These are phyloP conservation scores for Triops longicaudatus DNA, from an alignment of 1,140 invertebrate species.

Conservation along the genomic window DNA sequence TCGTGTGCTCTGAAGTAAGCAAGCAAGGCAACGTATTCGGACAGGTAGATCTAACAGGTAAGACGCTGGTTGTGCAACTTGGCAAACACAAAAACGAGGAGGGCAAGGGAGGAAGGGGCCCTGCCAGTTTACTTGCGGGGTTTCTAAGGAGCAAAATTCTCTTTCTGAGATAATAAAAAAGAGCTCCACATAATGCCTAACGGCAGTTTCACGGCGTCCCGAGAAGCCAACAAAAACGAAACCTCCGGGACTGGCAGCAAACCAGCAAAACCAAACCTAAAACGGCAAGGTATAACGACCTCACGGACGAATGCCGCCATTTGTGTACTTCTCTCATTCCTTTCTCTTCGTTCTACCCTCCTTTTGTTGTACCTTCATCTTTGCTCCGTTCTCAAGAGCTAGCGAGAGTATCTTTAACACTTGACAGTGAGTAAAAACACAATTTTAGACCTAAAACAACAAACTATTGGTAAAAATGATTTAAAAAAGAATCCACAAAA, in stretches of 20 bases:
- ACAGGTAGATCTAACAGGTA: slow-evolving; percentile 7
- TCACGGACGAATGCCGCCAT: not conserved
- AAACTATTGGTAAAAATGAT: too few species aligned
- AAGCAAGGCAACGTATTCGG: not conserved
- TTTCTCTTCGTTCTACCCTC: not conserved
- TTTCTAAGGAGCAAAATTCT: too few species aligned
- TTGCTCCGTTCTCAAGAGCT: too few species aligned
- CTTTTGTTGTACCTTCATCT: not conserved
- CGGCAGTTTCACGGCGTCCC: not conserved
- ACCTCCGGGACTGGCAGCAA: not conserved
- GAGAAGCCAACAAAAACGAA: not conserved
- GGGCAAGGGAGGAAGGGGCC: not conserved
- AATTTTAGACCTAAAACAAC: too few species aligned
- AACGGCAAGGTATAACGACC: slow-evolving; percentile 14
- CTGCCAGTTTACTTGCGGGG: not conserved
- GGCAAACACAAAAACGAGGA: not conserved
- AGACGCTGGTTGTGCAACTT: not conserved
- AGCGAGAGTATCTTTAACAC: too few species aligned
- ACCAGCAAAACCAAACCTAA: not conserved
- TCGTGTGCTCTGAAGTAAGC: not conserved
- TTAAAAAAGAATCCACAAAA: too few species aligned
- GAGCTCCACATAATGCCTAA: not conserved
- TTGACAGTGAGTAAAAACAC: too few species aligned
- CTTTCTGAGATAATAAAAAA: too few species aligned
- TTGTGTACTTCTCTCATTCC: slow-evolving; percentile 1